These are phyloP conservation scores for Danio rerio DNA, from an alignment of 2,113 vertebrate genomes.

Conservation along the genomic window GRCz12tu NC_133185.1:28737501-28738000, in stretches of 20 bases:
- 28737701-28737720: constrained; percentile 33
- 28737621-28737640: constrained; percentile 5
- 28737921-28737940: constrained; percentile 32
- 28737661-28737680: constrained; percentile 44
- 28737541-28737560: constrained; percentile 31
- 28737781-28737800: constrained; percentile 40
- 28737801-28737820: neutral
- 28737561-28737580: constrained; percentile 43
- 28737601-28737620: constrained; percentile 36
- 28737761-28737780: constrained; percentile 48
- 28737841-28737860: constrained; percentile 19
- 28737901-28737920: constrained; percentile 4
- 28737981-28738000: constrained; percentile 29
- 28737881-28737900: constrained; percentile 26
- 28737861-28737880: constrained; percentile 42
- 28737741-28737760: constrained; percentile 58
- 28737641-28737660: neutral
- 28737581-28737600: constrained; percentile 44
- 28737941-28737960: constrained; percentile 30
- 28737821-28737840: constrained; percentile 46
- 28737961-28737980: constrained; percentile 15
- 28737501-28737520: constrained; percentile 13
- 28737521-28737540: constrained; percentile 46
- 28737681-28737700: constrained; percentile 8
- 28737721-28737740: constrained; percentile 58